A percentile compares a stretch with the other conserved stretches of the same genome.
Conservation (phyloP, 1,140 invertebrate species). For the Hypsibius dujardini region DNA sequence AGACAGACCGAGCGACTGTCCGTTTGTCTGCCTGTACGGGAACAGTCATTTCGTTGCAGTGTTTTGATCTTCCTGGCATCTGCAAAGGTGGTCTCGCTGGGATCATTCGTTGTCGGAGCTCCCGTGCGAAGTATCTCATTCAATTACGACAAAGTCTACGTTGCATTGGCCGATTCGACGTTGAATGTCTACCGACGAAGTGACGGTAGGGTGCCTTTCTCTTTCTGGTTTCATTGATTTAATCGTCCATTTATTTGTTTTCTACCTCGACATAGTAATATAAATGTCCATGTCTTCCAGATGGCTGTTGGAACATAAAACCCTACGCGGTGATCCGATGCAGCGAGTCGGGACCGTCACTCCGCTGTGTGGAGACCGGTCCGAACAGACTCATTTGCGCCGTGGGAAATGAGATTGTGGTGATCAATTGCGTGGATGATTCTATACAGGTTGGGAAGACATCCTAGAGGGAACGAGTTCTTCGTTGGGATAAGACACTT, state of each 20-base stretch:
- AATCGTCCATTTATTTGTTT: background rate
- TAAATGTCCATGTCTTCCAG: too few relatives aligned
- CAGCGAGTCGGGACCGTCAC: background rate
- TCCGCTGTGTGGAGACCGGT: too few relatives aligned
- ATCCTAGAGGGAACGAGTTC: too few relatives aligned
- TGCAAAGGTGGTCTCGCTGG: constrained; percentile 18
- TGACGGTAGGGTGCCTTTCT: background rate
- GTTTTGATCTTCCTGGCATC: constrained; percentile 11
- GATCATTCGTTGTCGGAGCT: constrained; percentile 39
- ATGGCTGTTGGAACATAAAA: background rate
- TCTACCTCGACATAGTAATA: too few relatives aligned
- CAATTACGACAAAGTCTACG: constrained; percentile 66
- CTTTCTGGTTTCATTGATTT: background rate
- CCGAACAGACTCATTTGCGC: constrained; percentile 6
- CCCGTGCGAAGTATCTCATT: constrained; percentile 59
- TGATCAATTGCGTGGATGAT: constrained; percentile 20
- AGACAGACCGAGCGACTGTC: too few relatives aligned
- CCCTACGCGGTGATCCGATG: background rate
- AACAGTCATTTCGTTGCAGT: background rate
- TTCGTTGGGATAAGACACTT: too few relatives aligned
- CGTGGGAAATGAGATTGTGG: background rate
- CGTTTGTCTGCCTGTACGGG: too few relatives aligned
- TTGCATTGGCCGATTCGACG: constrained; percentile 54
- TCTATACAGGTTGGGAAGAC: constrained; percentile 19
- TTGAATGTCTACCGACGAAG: constrained; percentile 29